Evolutionary conservation across 2,113 vertebrate genomes (phyloP).

Genomic region (Tyto alba): DNA sequence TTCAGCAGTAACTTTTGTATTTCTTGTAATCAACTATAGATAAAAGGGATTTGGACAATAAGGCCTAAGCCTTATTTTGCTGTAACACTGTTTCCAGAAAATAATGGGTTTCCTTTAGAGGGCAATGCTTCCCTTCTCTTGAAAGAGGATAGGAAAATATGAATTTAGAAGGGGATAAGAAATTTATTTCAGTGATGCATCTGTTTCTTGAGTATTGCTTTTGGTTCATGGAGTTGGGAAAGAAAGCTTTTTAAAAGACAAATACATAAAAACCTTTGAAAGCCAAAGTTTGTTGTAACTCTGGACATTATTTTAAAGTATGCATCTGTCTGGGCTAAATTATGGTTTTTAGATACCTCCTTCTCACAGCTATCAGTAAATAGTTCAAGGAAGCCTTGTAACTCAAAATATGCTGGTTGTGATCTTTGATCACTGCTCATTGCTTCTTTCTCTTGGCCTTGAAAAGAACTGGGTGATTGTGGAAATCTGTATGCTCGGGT

Average conservation of each 20-base stretch:
- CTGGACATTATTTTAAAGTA: neutral
- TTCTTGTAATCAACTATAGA: neutral
- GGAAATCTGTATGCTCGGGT: neutral
- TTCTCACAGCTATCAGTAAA: neutral
- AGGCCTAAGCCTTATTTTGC: neutral
- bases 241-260: neutral
- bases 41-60: neutral
- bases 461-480: no score
- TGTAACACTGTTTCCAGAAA: neutral
- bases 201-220: neutral
- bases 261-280: neutral
- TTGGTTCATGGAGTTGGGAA: neutral
- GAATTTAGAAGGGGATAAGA: neutral
- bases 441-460: neutral
- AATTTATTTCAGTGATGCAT: neutral
- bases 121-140: constrained; percentile 30
- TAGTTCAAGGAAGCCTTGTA: neutral
- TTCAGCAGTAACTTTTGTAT: neutral
- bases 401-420: neutral
- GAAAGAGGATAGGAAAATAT: neutral
- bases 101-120: constrained; percentile 38
- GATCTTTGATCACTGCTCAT: neutral
- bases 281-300: neutral
- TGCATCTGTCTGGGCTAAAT: neutral
- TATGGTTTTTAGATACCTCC: neutral